Evolutionary conservation across 2,888 invertebrate species (phyloP).

Genomic region (Noctua fimbriata): DNA sequence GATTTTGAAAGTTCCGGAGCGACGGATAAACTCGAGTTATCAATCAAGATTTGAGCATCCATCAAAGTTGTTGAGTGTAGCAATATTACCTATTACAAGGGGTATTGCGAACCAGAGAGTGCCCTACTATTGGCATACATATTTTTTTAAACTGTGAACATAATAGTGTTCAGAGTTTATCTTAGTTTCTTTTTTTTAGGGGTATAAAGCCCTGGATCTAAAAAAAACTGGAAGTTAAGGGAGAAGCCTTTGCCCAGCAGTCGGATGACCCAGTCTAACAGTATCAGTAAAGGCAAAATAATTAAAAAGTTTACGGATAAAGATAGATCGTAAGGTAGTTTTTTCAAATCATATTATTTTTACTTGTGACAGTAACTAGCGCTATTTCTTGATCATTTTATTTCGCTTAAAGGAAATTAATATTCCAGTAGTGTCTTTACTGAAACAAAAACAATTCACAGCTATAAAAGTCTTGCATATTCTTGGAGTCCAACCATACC

Average conservation of each 20-base stretch:
- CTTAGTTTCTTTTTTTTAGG: no score
- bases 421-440: neutral
- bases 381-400: neutral
- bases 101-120: constrained; percentile 15
- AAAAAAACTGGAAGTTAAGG: neutral
- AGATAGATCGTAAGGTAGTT: neutral
- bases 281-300: neutral
- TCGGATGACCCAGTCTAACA: neutral
- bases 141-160: neutral
- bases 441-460: no score
- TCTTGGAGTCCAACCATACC: no score
- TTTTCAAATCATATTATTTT: neutral
- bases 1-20: constrained; percentile 48
- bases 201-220: neutral
- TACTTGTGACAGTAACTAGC: neutral
- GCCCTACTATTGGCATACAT: constrained; percentile 27
- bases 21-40: constrained; percentile 51
- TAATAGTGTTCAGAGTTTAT: neutral
- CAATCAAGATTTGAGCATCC: constrained; percentile 54
- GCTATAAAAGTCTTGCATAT: no score
- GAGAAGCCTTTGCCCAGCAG: neutral
- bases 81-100: constrained; percentile 34
- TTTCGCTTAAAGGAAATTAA: neutral
- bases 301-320: neutral
- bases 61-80: constrained; percentile 47